Evolutionary conservation across 23 tunicate species (phyloP).

Genomic region (Clavelina lepadiformis): DNA sequence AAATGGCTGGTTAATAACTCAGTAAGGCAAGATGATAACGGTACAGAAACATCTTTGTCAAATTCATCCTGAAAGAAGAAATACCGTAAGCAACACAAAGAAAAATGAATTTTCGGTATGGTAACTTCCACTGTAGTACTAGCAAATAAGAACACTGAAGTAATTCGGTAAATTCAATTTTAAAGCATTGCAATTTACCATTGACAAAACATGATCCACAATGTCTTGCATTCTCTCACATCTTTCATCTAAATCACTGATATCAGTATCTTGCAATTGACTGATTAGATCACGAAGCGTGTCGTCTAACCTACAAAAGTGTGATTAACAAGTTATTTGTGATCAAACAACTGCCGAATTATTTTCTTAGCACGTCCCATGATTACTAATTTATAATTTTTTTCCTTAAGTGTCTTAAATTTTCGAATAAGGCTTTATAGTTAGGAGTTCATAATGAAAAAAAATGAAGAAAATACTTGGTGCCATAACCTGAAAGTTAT

Average conservation of each 20-base stretch:
- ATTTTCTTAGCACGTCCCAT: too few relatives aligned
- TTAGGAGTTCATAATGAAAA: too few relatives aligned
- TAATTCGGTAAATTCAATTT: too few relatives aligned
- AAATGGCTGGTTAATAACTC: slow-evolving; percentile 53
- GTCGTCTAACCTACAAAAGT: slow-evolving; percentile 46
- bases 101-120: neutral
- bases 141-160: too few relatives aligned
- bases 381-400: too few relatives aligned
- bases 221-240: slow-evolving; percentile 83
- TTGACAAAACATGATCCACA: slow-evolving; percentile 59
- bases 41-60: slow-evolving; percentile 64
- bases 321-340: too few relatives aligned
- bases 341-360: too few relatives aligned
- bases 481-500: neutral
- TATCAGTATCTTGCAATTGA: slow-evolving; percentile 51
- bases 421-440: too few relatives aligned
- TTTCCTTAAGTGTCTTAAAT: too few relatives aligned
- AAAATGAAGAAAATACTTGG: neutral
- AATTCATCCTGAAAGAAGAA: slow-evolving; percentile 53
- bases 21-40: slow-evolving; percentile 73
- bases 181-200: slow-evolving; percentile 41
- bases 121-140: too few relatives aligned
- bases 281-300: slow-evolving; percentile 53
- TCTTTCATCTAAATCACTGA: slow-evolving; percentile 70
- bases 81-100: neutral